A percentile compares a stretch with the other conserved stretches of the same genome.
Evolutionary conservation across 1,140 invertebrate species (phyloP).

Genomic region (Drosophila paulistorum): DNA sequence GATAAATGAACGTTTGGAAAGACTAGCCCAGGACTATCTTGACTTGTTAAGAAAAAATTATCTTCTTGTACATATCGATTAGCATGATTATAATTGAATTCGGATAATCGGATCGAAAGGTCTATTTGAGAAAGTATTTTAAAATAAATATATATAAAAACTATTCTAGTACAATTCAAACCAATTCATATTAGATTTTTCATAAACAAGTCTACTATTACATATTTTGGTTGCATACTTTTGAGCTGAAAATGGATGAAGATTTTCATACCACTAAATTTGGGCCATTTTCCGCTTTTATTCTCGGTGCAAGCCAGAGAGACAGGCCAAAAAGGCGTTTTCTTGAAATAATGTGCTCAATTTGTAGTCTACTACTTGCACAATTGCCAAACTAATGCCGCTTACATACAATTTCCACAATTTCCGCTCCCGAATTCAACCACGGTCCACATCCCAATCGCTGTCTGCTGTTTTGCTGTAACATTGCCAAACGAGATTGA

Average conservation of each 20-base stretch:
- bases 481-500: conserved; percentile 32
- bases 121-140: too few relatives aligned
- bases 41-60: too few relatives aligned
- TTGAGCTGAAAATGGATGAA: not conserved
- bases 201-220: too few relatives aligned
- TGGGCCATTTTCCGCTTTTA: not conserved
- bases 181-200: too few relatives aligned
- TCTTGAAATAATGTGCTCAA: conserved; percentile 41
- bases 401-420: conserved; percentile 69
- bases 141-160: too few relatives aligned
- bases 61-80: too few relatives aligned
- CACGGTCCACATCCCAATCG: not conserved
- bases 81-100: too few relatives aligned
- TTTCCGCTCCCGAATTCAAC: conserved; percentile 48
- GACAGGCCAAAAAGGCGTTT: not conserved
- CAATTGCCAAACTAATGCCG: conserved; percentile 71
- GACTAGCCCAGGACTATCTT: too few relatives aligned
- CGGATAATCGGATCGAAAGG: too few relatives aligned
- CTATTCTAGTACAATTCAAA: too few relatives aligned
- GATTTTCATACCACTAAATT: not conserved
- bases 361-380: conserved; percentile 44
- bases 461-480: too few relatives aligned
- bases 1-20: too few relatives aligned
- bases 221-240: not conserved
- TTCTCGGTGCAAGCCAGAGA: conserved; percentile 13